phyloP scores from a whole-genome alignment of 2,113 vertebrate species.

The Platanista minor region DNA sequence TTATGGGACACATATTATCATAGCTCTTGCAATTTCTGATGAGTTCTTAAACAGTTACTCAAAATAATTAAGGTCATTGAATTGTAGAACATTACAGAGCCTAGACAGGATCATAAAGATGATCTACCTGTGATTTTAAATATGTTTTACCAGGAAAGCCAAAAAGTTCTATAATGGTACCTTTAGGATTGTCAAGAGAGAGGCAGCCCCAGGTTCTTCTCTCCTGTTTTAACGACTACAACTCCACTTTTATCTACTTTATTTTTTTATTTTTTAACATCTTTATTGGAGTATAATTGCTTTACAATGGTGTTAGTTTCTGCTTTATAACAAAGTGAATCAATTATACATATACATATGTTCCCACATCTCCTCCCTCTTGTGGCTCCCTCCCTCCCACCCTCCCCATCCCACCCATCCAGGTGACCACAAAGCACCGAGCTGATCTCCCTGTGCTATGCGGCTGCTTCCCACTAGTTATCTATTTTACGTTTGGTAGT shows the following conservation, averaged over 20 bases:
- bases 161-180: not conserved
- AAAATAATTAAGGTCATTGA: not conserved
- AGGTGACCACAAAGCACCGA: too few species aligned
- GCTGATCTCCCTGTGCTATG: too few species aligned
- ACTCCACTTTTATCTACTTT: not conserved
- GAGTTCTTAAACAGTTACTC: not conserved
- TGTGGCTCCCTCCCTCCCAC: too few species aligned
- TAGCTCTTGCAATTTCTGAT: not conserved
- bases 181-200: not conserved
- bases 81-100: not conserved
- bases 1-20: not conserved
- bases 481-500: too few species aligned
- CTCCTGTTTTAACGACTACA: not conserved
- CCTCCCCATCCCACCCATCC: too few species aligned
- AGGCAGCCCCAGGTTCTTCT: not conserved
- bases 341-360: too few species aligned
- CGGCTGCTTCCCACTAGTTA: too few species aligned
- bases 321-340: too few species aligned
- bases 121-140: conserved; percentile 1
- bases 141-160: not conserved
- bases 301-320: too few species aligned
- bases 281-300: too few species aligned
- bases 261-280: too few species aligned
- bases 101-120: not conserved
- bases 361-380: too few species aligned